A percentile compares a stretch with the other conserved stretches of the same genome.
These are phyloP conservation scores for Idaea dimidiata DNA, from an alignment of 2,888 invertebrate genomes.

Conservation along the genomic window DNA sequence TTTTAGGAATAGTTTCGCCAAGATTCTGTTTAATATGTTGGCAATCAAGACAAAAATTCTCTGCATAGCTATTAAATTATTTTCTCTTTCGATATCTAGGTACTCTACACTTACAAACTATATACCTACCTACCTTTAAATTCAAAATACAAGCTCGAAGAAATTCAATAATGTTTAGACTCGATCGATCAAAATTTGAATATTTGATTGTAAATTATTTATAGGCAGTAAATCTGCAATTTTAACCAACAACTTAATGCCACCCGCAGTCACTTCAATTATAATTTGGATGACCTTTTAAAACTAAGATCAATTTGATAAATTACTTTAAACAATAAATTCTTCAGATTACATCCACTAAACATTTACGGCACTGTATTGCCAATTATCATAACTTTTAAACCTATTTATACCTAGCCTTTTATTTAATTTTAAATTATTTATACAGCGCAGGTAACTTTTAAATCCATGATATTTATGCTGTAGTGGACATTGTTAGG, in stretches of 20 bases:
- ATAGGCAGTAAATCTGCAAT: background rate
- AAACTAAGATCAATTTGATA: too few relatives aligned
- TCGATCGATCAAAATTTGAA: background rate
- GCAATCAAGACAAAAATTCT: background rate
- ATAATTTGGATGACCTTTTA: background rate
- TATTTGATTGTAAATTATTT: slow-evolving; percentile 2
- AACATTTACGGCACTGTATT: too few relatives aligned
- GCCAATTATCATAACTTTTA: too few relatives aligned
- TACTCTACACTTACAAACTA: background rate
- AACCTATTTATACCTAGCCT: too few relatives aligned
- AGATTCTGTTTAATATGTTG: background rate
- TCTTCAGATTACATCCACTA: too few relatives aligned
- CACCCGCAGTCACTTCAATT: background rate
- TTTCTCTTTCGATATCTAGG: background rate
- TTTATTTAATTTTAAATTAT: too few relatives aligned
- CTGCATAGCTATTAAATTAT: background rate
- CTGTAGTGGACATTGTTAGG: too few relatives aligned
- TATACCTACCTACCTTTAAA: too few relatives aligned
- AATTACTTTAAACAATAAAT: too few relatives aligned
- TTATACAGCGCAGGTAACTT: too few relatives aligned
- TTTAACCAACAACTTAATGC: background rate
- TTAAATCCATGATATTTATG: too few relatives aligned
- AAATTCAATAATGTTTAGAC: background rate
- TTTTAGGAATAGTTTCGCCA: background rate
- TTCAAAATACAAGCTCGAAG: background rate